Base-by-base conservation (phyloP, 2,888 invertebrate species). In the Micropterix aruncella region DNA sequence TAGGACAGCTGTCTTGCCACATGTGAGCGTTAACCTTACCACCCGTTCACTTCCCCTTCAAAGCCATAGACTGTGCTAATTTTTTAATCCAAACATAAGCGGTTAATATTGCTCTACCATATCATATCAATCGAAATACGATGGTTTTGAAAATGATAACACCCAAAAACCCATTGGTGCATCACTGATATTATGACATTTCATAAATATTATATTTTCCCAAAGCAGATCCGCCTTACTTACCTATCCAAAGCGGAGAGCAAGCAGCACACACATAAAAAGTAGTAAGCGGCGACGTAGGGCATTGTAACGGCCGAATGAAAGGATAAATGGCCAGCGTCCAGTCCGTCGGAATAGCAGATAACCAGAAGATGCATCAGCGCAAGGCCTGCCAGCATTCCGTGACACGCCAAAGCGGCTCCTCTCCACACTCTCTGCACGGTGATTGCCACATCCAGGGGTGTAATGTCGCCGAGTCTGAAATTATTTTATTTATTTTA, bases 171-270 rank as follows among this genome's bases (percentile, higher is more conserved):
- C n/a, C n/a, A n/a, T n/a, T n/a, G n/a, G n/a, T n/a, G n/a, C n/a
- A n/a, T n/a, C n/a, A n/a, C n/a, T n/a, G n/a, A n/a, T n/a, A n/a
- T n/a, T n/a, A n/a, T n/a, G n/a, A n/a, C n/a, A n/a, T n/a, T n/a
- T n/a, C n/a, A n/a, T n/a, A n/a, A n/a, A n/a, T n/a, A n/a, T n/a
- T n/a, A n/a, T n/a, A n/a, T n/a, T n/a, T n/a, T n/a, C n/a, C n/a
- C n/a, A n/a, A n/a, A n/a, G n/a, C n/a, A n/a, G n/a, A n/a, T n/a
- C n/a, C n/a, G n/a, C n/a, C n/a, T n/a, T n/a, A n/a, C n/a, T 58
- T 51, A 77, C 77, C 75, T 66, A 57, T 78, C 77, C 51, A 76
- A 62, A 19, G 77, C 75, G 0, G 77, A 76, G 2, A 78, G 60
- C 41, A 77, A 50, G 51, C 77, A 77, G 44, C 77, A 58, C 2